Percentiles rank a stretch among this genome's conserved stretches.
These are phyloP conservation scores for Agonum fuliginosum DNA, from an alignment of 2,888 invertebrate species.

Conservation along the genomic window DNA sequence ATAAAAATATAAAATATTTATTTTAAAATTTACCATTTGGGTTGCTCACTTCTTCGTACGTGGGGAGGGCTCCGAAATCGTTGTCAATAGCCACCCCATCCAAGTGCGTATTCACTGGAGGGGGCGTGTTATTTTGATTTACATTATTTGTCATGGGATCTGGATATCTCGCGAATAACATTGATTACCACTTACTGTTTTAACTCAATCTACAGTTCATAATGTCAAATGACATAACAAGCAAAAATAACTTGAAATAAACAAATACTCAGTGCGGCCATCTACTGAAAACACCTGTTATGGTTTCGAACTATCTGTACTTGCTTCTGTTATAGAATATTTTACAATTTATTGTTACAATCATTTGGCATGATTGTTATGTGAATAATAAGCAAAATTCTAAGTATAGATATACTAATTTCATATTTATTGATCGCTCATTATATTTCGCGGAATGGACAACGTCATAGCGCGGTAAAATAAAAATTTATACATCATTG, in stretches of 20 bases:
- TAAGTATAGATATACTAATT: no score
- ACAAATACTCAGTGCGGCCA: conserved; percentile 33
- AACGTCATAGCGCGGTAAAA: no score
- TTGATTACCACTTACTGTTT: neutral
- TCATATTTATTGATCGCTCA: no score
- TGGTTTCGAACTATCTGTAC: neutral
- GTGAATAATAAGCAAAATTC: no score
- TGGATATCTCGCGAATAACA: conserved; percentile 40
- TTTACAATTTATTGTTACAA: no score
- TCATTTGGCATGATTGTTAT: no score
- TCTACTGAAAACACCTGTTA: conserved; percentile 21
- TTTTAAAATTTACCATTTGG: conserved; percentile 74
- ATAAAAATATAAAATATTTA: conserved; percentile 1
- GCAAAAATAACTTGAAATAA: conserved; percentile 50
- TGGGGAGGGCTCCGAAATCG: conserved; percentile 75
- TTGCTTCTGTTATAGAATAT: neutral
- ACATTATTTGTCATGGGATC: conserved; percentile 64
- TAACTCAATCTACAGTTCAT: conserved; percentile 8
- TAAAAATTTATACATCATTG: no score
- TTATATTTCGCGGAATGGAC: no score
- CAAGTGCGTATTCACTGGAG: conserved; percentile 66
- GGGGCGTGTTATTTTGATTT: conserved; percentile 63
- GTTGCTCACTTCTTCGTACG: conserved; percentile 79
- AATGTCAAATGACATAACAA: conserved; percentile 24
- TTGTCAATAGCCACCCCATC: conserved; percentile 61